phyloP scores from a whole-genome alignment of 2,888 invertebrate species.

The Dermolepida albohirtum region DNA sequence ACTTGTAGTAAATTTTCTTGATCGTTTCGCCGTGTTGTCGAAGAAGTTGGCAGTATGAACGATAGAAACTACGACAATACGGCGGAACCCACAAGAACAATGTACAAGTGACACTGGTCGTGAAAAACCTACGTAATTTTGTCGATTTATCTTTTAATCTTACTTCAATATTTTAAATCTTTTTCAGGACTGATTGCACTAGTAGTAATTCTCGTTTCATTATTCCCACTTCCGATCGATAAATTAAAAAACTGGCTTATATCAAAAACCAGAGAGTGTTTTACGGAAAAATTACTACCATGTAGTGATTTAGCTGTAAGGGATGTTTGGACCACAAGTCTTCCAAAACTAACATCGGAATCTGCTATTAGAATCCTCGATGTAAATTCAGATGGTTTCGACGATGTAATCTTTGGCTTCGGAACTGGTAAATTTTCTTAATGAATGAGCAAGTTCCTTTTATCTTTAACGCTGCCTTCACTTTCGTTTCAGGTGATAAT shows the following conservation, averaged over 20 bases:
- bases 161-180: no score
- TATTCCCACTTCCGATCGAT: constrained; percentile 74
- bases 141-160: no score
- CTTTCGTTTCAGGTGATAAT: constrained; percentile 62
- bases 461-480: neutral
- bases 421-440: constrained; percentile 72
- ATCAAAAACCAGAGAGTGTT: constrained; percentile 52
- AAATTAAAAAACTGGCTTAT: constrained; percentile 72
- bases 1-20: no score
- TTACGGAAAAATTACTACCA: constrained; percentile 65
- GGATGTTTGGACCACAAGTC: constrained; percentile 75
- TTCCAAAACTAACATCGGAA: constrained; percentile 79
- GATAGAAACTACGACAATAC: no score
- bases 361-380: constrained; percentile 79
- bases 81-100: neutral
- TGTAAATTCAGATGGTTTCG: constrained; percentile 76
- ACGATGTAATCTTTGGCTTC: constrained; percentile 82
- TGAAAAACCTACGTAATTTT: neutral
- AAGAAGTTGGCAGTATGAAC: no score
- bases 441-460: neutral
- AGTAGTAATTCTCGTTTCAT: constrained; percentile 73
- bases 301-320: constrained; percentile 71
- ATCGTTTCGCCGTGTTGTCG: no score
- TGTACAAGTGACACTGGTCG: neutral
- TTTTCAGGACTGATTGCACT: constrained; percentile 72